Conservation (phyloP, 2,113 vertebrate species). For the Limnothrissa miodon region DNA sequence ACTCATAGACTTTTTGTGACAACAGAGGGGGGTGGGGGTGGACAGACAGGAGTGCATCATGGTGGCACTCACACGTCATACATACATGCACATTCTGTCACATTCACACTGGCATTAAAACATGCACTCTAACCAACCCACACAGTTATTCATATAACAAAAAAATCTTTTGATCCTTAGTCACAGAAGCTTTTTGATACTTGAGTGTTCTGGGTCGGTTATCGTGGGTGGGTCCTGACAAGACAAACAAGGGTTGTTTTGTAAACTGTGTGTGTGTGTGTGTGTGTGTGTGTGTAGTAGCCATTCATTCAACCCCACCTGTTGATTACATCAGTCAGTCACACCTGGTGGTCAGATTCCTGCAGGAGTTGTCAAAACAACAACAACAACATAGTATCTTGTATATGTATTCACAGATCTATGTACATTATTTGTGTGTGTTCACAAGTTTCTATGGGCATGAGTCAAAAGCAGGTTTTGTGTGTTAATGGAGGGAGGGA, state of each 20-base stretch:
- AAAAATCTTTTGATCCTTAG: background rate
- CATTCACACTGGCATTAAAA: background rate
- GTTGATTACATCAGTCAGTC: background rate
- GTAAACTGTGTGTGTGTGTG: background rate
- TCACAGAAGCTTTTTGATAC: background rate
- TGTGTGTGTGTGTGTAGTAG: background rate
- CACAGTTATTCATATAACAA: background rate
- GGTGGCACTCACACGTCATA: background rate
- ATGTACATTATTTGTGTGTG: background rate
- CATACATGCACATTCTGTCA: background rate
- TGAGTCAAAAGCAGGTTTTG: background rate
- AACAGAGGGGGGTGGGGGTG: background rate
- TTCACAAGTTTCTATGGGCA: background rate
- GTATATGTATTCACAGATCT: background rate
- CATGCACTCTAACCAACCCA: background rate
- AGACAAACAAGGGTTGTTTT: background rate
- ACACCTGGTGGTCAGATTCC: background rate
- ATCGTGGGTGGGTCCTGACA: background rate
- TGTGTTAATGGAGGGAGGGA: background rate
- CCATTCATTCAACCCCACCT: background rate
- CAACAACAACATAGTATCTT: background rate
- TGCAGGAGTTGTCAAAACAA: background rate
- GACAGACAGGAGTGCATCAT: background rate
- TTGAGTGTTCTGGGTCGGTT: background rate
- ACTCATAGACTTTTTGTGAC: background rate